Conservation (phyloP, 2,888 invertebrate genomes). For the Alsophila aescularia region DNA sequence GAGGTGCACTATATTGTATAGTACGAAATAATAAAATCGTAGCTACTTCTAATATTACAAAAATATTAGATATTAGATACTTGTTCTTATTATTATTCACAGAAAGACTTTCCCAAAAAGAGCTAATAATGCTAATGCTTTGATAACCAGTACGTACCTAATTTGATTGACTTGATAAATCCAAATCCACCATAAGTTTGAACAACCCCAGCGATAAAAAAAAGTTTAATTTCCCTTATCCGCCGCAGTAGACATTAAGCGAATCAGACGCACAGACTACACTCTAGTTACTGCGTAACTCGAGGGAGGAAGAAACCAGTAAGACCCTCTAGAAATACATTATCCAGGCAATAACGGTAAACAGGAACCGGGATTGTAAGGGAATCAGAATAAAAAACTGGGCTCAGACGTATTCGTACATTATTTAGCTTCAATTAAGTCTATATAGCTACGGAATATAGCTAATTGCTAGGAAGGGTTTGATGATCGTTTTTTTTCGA, state of each 20-base stretch:
- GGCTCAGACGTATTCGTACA: slow-evolving; percentile 23
- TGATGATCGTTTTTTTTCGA: too few species aligned
- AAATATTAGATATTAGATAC: too few species aligned
- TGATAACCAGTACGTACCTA: not conserved
- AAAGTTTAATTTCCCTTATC: slow-evolving; percentile 16
- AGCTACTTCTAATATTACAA: too few species aligned
- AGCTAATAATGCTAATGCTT: too few species aligned
- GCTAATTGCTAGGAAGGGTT: slow-evolving; percentile 27
- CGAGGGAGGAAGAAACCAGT: not conserved
- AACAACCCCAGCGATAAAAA: not conserved
- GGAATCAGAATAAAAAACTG: slow-evolving; percentile 23
- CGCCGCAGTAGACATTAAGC: slow-evolving; percentile 22
- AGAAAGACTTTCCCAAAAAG: not conserved
- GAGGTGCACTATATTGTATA: too few species aligned
- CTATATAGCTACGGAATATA: too few species aligned
- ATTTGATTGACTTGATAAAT: not conserved
- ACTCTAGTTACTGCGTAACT: too few species aligned
- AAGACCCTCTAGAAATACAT: slow-evolving; percentile 27
- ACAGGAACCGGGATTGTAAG: slow-evolving; percentile 28
- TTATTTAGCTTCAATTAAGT: slow-evolving; percentile 35
- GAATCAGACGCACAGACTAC: slow-evolving; percentile 7
- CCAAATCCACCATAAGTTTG: not conserved
- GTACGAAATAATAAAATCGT: too few species aligned
- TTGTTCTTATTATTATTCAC: too few species aligned
- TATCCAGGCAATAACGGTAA: slow-evolving; percentile 35